Evolutionary conservation across 2,113 vertebrate genomes (phyloP).

Genomic region (Mustelus asterias): DNA sequence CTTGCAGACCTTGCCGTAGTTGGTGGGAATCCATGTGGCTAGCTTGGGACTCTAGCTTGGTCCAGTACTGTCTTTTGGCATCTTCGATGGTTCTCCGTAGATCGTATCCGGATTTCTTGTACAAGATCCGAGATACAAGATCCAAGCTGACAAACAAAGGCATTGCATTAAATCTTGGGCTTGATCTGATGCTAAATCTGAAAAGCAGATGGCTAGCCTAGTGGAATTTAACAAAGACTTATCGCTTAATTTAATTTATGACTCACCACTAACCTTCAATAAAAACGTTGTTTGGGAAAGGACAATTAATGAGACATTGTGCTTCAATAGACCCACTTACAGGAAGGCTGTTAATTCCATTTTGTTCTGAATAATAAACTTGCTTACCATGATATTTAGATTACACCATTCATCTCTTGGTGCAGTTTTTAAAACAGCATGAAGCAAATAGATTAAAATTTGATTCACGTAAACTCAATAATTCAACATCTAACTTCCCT

Average conservation of each 20-base stretch:
- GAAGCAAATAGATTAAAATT: conserved; percentile 4
- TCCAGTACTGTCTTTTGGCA: no score
- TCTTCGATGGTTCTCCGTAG: no score
- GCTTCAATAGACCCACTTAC: neutral
- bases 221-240: neutral
- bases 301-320: neutral
- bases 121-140: no score
- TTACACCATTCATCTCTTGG: neutral
- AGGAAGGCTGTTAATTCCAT: neutral
- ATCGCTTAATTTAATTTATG: neutral
- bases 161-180: no score
- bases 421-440: neutral
- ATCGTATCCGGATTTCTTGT: no score
- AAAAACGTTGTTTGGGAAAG: neutral
- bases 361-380: neutral
- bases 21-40: no score
- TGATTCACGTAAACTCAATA: neutral
- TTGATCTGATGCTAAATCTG: neutral
- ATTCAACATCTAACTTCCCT: neutral
- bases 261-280: conserved; percentile 13
- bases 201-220: neutral
- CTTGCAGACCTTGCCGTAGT: no score
- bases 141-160: no score
- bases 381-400: neutral
- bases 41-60: no score